Conservation (phyloP, 2,797 vertebrate genomes). For the Notoglanidium macrostoma region DNA sequence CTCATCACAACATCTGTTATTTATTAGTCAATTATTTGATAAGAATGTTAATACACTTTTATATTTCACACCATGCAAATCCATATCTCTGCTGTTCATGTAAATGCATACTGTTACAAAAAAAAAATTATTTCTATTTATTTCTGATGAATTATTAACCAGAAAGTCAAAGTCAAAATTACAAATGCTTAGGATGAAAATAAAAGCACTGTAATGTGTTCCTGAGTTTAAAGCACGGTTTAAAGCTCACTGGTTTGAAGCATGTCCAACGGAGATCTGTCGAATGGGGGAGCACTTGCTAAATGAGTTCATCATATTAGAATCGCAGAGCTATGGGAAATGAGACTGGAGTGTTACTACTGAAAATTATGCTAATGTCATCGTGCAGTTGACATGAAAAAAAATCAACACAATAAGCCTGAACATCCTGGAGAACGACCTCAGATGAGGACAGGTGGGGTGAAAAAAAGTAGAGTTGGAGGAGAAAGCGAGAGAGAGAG, state of each 20-base stretch:
- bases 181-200: slow-evolving; percentile 3
- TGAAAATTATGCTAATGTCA: slow-evolving; percentile 68
- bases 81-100: slow-evolving; percentile 21
- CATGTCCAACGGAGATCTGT: not conserved
- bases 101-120: not conserved
- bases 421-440: slow-evolving; percentile 1
- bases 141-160: slow-evolving; percentile 9
- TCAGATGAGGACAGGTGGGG: slow-evolving; percentile 5
- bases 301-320: slow-evolving; percentile 81
- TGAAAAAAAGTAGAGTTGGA: not conserved
- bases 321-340: slow-evolving; percentile 75
- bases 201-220: slow-evolving; percentile 7
- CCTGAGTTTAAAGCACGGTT: not conserved
- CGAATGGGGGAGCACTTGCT: slow-evolving; percentile 72
- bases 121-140: not conserved
- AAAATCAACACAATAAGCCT: slow-evolving; percentile 9
- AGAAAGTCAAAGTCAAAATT: not conserved
- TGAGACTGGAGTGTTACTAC: slow-evolving; percentile 62
- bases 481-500: slow-evolving; percentile 40
- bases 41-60: slow-evolving; percentile 73
- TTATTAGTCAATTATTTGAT: slow-evolving; percentile 85
- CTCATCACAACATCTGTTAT: slow-evolving; percentile 83
- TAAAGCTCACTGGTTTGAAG: slow-evolving; percentile 17
- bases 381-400: slow-evolving; percentile 59
- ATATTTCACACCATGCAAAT: slow-evolving; percentile 51